Evolutionary conservation across 1,140 invertebrate species (phyloP).

Genomic region (Zelostemma sp.): DNA sequence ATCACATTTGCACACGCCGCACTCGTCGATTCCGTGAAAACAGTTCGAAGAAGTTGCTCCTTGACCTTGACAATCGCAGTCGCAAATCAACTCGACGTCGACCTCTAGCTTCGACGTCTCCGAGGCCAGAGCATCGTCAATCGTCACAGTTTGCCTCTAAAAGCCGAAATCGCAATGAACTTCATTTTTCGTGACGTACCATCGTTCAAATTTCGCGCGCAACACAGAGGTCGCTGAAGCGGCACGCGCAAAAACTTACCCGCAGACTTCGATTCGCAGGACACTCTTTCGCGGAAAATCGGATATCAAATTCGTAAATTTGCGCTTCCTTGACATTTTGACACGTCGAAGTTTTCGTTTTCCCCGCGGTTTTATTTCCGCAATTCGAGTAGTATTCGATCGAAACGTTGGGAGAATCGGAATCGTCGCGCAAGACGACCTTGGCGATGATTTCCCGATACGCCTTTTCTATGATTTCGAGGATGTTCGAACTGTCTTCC

Average conservation of each 20-base stretch:
- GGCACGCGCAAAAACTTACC: too few species aligned
- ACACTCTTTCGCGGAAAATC: conserved; percentile 43
- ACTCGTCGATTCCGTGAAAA: conserved; percentile 42
- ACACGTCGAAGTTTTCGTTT: conserved; percentile 39
- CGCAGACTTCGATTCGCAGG: conserved; percentile 41
- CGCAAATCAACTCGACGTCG: conserved; percentile 51
- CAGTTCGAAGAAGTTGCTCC: conserved; percentile 21
- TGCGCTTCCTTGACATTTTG: conserved; percentile 40
- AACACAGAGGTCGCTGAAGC: too few species aligned
- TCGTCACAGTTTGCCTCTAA: conserved; percentile 42
- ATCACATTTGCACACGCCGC: conserved; percentile 54
- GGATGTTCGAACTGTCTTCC: conserved; percentile 53
- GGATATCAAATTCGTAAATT: conserved; percentile 46
- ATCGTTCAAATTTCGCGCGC: too few species aligned
- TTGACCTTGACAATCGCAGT: conserved; percentile 44
- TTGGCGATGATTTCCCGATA: conserved; percentile 50
- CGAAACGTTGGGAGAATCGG: conserved; percentile 21
- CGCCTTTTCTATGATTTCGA: conserved; percentile 51
- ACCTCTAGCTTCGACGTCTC: conserved; percentile 43
- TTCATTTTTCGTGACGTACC: too few species aligned
- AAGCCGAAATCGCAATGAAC: too few species aligned
- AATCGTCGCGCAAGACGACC: conserved; percentile 51
- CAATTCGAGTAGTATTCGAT: conserved; percentile 50
- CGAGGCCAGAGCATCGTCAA: conserved; percentile 50
- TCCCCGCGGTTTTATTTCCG: not conserved